phyloP scores from a whole-genome alignment of 2,888 invertebrate genomes.

The Poecilobothrus nobilitatus region DNA sequence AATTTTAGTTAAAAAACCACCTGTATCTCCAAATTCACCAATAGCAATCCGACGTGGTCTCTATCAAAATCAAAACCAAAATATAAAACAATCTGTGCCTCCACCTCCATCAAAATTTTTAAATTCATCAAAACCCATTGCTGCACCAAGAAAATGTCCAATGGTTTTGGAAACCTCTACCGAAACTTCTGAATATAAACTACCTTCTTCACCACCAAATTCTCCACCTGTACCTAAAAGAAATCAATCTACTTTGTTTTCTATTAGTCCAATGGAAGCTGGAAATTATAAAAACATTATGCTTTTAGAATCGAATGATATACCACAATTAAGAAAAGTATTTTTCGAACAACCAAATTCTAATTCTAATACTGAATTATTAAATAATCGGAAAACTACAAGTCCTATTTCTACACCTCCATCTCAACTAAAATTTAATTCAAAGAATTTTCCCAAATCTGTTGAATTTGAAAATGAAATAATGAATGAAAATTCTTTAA shows the following conservation, averaged over 20 bases:
- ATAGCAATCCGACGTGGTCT: neutral
- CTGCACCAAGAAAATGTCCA: neutral
- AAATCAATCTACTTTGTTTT: neutral
- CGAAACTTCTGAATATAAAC: neutral
- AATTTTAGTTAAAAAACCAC: neutral
- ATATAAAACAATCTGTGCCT: neutral
- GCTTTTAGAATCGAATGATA: neutral
- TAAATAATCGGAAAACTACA: too few species aligned
- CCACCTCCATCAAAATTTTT: neutral
- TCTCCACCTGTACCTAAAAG: neutral
- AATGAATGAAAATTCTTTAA: neutral
- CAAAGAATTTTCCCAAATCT: neutral
- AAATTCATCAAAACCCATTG: neutral
- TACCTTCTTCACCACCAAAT: neutral
- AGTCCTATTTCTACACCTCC: too few species aligned
- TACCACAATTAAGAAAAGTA: neutral
- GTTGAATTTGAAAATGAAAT: neutral
- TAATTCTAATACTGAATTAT: too few species aligned
- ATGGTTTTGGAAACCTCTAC: neutral
- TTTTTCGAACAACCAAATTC: neutral
- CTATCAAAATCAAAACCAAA: neutral
- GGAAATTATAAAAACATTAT: neutral
- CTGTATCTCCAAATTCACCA: neutral
- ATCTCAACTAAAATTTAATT: too few species aligned
- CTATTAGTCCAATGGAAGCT: neutral